Percentiles rank a stretch among this genome's conserved stretches.
Evolutionary conservation across 2,113 vertebrate species (phyloP).

Genomic region (Alethe castanea): DNA sequence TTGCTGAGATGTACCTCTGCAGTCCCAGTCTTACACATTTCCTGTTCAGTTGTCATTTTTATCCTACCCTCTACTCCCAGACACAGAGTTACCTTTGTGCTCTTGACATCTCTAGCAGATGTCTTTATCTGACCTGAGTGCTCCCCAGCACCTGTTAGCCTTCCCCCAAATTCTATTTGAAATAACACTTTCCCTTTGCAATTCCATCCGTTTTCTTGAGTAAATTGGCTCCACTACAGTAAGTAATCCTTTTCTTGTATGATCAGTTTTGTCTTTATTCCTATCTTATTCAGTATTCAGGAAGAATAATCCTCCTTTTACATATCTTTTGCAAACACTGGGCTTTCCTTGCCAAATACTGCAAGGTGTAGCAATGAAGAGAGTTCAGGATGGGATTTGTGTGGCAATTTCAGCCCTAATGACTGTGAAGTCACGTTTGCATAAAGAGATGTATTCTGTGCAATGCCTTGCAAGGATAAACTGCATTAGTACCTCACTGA

Average conservation of each 20-base stretch:
- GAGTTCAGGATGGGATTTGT: neutral
- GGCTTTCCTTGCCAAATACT: neutral
- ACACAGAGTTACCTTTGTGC: conserved; percentile 60
- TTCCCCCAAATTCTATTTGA: neutral
- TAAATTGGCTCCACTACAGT: neutral
- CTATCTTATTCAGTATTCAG: neutral
- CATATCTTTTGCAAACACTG: neutral
- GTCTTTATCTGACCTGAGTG: conserved; percentile 52
- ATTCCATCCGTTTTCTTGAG: neutral
- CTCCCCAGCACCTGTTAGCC: conserved; percentile 45
- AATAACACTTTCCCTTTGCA: neutral
- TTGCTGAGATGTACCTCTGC: neutral
- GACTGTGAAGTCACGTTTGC: neutral
- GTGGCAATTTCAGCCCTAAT: neutral
- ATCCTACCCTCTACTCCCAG: neutral
- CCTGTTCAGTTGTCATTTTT: conserved; percentile 63
- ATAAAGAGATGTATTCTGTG: neutral
- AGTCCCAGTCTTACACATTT: conserved; percentile 13
- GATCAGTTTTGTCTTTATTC: neutral
- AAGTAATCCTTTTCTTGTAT: neutral
- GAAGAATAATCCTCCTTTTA: neutral
- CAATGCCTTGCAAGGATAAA: neutral
- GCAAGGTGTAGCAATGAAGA: neutral
- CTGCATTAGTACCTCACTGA: neutral
- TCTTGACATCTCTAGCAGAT: conserved; percentile 58